Evolutionary conservation across 2,113 vertebrate species (phyloP), one percentile per base, ranked within the genome.

Genomic region (Poeciliopsis turrubarensis): DNA sequence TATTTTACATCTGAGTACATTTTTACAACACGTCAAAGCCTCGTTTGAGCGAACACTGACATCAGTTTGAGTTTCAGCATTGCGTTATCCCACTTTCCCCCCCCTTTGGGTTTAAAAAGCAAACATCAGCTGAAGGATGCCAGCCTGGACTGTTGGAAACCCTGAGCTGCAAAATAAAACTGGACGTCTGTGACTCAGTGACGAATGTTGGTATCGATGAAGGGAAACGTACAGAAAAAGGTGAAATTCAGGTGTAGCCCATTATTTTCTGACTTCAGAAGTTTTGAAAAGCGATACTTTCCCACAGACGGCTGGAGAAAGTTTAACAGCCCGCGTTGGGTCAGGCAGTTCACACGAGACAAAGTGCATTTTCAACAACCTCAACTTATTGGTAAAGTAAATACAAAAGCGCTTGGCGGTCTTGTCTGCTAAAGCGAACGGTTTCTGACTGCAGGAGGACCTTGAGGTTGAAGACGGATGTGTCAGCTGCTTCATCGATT

Each of bases 21-120:
- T 79, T 37, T 47, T 39, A 80, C 57, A 27, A 57, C n/a, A 81
- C 22, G 65, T 57, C 84, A 63, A 85, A 80, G 29, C 66, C 17
- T 74, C 37, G 65, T 63, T 63, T 29, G 37, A 79, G 60, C 65
- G 47, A 79, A 80, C 41, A 75, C 15, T 72, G 71, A 31, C 3
- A 61, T 51, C 66, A 34, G 25, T 5, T 15, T 13, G 62, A 37
- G 62, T 60, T 70, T 79, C 67, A 73, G 70, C 44, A 39, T 64
- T 67, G n/a, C 44, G 47, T 78, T 9, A 47, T 15, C 65, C 74
- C 19, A 68, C 67, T 25, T 60, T n/a, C n/a, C n/a, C 22, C 0
- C n/a, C 68, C 34, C 41, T 51, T 61, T 44, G 63, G 25, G 8
- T 41, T 41, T 44, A 60, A 54, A 60, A 14, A n/a, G 27, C 32